Conservation (phyloP, 2,113 vertebrate species). For the Prinia subflava region DNA sequence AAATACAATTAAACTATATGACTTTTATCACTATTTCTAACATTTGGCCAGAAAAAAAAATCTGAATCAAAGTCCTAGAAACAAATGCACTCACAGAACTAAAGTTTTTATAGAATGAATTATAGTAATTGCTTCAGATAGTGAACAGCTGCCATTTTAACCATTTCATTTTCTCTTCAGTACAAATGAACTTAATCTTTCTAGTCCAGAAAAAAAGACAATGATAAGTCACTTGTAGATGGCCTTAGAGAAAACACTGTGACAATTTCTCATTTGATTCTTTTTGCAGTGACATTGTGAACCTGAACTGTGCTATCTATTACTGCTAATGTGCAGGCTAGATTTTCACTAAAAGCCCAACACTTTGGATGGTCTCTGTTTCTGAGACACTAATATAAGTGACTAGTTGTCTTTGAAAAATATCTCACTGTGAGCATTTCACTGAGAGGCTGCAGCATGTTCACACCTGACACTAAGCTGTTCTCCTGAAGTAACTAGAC, state of each 20-base stretch:
- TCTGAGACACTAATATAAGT: neutral
- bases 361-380: neutral
- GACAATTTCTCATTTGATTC: neutral
- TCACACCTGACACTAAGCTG: neutral
- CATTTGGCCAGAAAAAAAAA: neutral
- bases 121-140: neutral
- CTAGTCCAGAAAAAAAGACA: neutral
- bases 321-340: neutral
- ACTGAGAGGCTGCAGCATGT: neutral
- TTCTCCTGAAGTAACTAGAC: neutral
- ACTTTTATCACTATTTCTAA: neutral
- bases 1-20: neutral
- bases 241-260: neutral
- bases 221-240: neutral
- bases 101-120: neutral
- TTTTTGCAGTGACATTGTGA: neutral
- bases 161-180: neutral
- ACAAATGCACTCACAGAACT: neutral
- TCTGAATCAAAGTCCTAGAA: neutral
- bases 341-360: neutral
- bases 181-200: neutral
- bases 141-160: neutral
- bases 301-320: neutral
- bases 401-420: neutral
- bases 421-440: neutral